Percentiles rank a stretch among this genome's conserved stretches.
These are phyloP conservation scores for Drosophila acutilabella DNA, from an alignment of 2,888 invertebrate species.

Conservation along the genomic window DNA sequence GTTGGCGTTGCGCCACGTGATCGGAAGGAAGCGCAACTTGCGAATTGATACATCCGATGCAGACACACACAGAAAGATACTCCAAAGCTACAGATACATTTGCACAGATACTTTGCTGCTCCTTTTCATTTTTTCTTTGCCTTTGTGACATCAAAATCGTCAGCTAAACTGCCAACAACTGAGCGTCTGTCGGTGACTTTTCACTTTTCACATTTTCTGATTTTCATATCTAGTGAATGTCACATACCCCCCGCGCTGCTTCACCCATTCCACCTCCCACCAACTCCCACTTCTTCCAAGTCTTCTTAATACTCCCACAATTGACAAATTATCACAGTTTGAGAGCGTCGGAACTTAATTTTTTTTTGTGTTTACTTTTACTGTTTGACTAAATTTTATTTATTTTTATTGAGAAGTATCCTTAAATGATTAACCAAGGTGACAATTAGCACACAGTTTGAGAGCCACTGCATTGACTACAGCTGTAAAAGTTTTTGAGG, in stretches of 20 bases:
- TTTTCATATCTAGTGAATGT: not conserved
- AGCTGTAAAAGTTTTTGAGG: slow-evolving; percentile 10
- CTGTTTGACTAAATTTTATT: not conserved
- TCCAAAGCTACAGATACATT: slow-evolving; percentile 15
- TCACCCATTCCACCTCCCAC: not conserved
- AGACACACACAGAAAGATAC: slow-evolving; percentile 44
- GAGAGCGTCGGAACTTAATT: slow-evolving; percentile 10
- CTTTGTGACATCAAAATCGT: slow-evolving; percentile 63
- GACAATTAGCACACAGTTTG: slow-evolving; percentile 30
- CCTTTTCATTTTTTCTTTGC: not conserved
- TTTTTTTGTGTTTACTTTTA: not conserved
- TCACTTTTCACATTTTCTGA: slow-evolving; percentile 44
- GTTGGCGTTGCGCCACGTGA: slow-evolving; percentile 75
- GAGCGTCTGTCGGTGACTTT: slow-evolving; percentile 68
- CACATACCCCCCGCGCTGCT: not conserved
- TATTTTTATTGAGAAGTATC: no score
- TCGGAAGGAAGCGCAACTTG: slow-evolving; percentile 80
- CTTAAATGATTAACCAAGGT: no score
- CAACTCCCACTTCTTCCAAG: not conserved
- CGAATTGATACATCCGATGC: slow-evolving; percentile 80
- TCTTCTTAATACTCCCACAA: not conserved
- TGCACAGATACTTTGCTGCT: slow-evolving; percentile 18
- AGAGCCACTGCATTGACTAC: slow-evolving; percentile 6
- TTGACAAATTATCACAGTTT: slow-evolving; percentile 33
- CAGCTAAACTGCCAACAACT: slow-evolving; percentile 47